A percentile compares a stretch with the other conserved stretches of the same genome.
Evolutionary conservation across 2,797 vertebrate genomes (phyloP).

Genomic region (Spinibarbus caldwelli): DNA sequence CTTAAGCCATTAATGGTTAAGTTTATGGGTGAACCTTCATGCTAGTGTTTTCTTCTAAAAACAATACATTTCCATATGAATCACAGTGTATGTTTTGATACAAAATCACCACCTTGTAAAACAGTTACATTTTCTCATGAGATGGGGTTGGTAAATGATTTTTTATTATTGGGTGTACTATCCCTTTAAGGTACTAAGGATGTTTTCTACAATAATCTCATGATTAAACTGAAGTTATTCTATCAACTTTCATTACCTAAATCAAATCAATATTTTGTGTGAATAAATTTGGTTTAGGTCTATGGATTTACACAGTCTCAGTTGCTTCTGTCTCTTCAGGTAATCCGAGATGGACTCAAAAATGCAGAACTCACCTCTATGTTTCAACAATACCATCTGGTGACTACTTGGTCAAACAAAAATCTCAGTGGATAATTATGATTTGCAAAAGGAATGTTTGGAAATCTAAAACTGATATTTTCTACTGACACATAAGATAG

Average conservation of each 20-base stretch:
- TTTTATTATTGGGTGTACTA: too few relatives aligned
- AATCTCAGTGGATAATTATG: neutral
- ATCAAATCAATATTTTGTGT: neutral
- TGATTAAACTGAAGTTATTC: neutral
- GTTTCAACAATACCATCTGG: neutral
- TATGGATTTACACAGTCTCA: neutral
- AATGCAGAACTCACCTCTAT: neutral
- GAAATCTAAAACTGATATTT: neutral
- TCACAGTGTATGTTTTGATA: too few relatives aligned
- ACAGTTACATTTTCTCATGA: too few relatives aligned
- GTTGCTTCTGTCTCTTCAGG: neutral
- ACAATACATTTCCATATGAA: too few relatives aligned
- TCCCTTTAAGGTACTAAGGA: too few relatives aligned
- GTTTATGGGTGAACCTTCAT: too few relatives aligned
- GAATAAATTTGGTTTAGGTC: too few relatives aligned
- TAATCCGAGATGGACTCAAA: neutral
- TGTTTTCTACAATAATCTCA: too few relatives aligned
- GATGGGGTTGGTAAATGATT: too few relatives aligned
- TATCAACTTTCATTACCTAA: neutral
- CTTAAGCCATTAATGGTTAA: too few relatives aligned
- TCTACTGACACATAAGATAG: neutral
- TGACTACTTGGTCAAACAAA: neutral
- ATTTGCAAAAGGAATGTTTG: neutral
- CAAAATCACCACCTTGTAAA: too few relatives aligned
- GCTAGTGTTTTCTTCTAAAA: too few relatives aligned